Evolutionary conservation across 2,113 vertebrate genomes (phyloP).

Genomic region (Callopanchax toddi): DNA sequence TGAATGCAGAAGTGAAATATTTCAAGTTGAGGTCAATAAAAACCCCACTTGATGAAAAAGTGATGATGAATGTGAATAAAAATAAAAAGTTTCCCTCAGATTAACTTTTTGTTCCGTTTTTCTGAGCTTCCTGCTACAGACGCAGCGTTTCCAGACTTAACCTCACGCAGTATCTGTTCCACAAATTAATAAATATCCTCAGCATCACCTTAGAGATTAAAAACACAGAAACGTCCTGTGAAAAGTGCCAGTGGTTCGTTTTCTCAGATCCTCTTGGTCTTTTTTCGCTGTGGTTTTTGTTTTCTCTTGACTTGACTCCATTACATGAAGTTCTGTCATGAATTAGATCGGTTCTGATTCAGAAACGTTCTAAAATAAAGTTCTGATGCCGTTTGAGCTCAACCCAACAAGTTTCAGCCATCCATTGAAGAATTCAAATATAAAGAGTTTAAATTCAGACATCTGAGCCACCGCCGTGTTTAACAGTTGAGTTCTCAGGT

Average conservation of each 20-base stretch:
- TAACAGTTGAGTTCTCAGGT: too few relatives aligned
- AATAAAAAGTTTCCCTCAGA: background rate
- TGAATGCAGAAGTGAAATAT: conserved; percentile 40
- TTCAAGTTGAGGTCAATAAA: background rate
- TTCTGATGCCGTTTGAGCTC: too few relatives aligned
- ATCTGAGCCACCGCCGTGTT: too few relatives aligned
- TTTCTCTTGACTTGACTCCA: too few relatives aligned
- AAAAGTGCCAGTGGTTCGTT: conserved; percentile 4
- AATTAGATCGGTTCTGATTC: too few relatives aligned
- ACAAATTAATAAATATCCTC: conserved; percentile 34
- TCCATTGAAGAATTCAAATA: too few relatives aligned
- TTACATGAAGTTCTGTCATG: too few relatives aligned
- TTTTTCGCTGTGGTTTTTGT: background rate
- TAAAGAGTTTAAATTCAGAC: too few relatives aligned
- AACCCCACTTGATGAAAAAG: conserved; percentile 13
- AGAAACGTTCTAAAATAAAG: too few relatives aligned
- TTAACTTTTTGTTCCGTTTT: conserved; percentile 48
- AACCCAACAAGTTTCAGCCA: too few relatives aligned
- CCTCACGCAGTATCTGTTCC: conserved; percentile 54
- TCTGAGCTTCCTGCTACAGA: conserved; percentile 39
- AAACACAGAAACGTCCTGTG: background rate
- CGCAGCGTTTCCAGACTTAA: background rate
- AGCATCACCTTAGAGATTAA: background rate
- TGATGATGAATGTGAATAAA: conserved; percentile 31
- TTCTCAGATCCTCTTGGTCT: conserved; percentile 50